Evolutionary conservation across 2,113 vertebrate genomes (phyloP).

Genomic region (Neofelis nebulosa): DNA sequence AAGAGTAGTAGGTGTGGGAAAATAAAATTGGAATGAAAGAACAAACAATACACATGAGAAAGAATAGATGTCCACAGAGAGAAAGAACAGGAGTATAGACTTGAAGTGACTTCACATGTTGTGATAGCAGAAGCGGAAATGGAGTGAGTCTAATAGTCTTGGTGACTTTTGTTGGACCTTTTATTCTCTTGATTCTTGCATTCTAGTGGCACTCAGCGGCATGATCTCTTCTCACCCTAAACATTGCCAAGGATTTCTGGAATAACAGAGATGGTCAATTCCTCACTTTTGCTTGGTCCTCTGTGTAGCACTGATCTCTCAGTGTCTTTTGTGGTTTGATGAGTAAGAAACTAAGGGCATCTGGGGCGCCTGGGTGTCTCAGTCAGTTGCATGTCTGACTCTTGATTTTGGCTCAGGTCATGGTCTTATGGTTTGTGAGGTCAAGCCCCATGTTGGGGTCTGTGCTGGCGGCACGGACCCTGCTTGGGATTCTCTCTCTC

Average conservation of each 20-base stretch:
- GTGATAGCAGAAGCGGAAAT: background rate
- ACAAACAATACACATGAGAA: background rate
- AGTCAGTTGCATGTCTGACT: too few species aligned
- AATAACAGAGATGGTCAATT: background rate
- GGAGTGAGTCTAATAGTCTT: background rate
- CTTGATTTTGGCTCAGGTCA: too few species aligned
- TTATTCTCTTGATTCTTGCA: background rate
- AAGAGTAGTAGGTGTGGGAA: background rate
- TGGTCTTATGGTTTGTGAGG: too few species aligned
- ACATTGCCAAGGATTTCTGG: background rate
- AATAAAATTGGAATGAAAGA: background rate
- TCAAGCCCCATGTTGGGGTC: too few species aligned
- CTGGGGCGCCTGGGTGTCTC: too few species aligned
- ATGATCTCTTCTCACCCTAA: background rate
- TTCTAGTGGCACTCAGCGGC: background rate
- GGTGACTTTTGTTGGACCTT: background rate
- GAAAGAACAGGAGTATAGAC: background rate
- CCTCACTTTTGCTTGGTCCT: background rate
- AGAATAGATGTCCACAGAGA: background rate
- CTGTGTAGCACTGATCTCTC: background rate
- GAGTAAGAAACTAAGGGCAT: background rate
- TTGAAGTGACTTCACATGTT: background rate
- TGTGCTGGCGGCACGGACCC: too few species aligned
- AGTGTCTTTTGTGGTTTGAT: background rate
- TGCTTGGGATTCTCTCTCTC: too few species aligned